Percentiles rank a stretch among this genome's conserved stretches.
phyloP scores from a whole-genome alignment of 1,140 invertebrate genomes.

The Calephelis nemesis region DNA sequence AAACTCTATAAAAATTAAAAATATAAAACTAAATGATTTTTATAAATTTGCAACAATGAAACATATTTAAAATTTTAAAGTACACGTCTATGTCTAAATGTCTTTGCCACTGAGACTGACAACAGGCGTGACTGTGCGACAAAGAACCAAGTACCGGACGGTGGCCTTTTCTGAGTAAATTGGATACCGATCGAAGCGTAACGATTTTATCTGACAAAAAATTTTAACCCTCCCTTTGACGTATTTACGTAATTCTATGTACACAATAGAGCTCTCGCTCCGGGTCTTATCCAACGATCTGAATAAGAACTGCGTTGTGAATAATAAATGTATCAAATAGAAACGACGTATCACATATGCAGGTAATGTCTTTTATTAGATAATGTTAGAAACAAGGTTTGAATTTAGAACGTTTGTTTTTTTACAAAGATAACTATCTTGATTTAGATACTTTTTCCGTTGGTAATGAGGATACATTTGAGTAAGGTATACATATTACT shows the following conservation, averaged over 20 bases:
- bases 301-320: constrained; percentile 15
- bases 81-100: too few species aligned
- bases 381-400: neutral
- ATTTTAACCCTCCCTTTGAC: constrained; percentile 61
- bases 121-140: constrained; percentile 62
- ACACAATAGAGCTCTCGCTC: constrained; percentile 53
- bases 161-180: constrained; percentile 61
- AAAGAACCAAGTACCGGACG: constrained; percentile 52
- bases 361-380: constrained; percentile 2
- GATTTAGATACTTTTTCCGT: too few species aligned
- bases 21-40: too few species aligned
- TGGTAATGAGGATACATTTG: too few species aligned
- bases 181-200: constrained; percentile 69
- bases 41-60: too few species aligned
- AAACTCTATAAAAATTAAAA: too few species aligned
- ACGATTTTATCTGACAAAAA: constrained; percentile 69
- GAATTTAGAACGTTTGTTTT: constrained; percentile 5
- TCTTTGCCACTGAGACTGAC: constrained; percentile 27
- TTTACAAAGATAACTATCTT: too few species aligned
- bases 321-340: constrained; percentile 15
- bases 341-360: constrained; percentile 9
- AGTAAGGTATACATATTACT: too few species aligned
- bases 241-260: constrained; percentile 60
- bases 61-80: too few species aligned
- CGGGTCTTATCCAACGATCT: constrained; percentile 31